Evolutionary conservation across 2,113 vertebrate species (phyloP).

Genomic region (Strix uralensis): DNA sequence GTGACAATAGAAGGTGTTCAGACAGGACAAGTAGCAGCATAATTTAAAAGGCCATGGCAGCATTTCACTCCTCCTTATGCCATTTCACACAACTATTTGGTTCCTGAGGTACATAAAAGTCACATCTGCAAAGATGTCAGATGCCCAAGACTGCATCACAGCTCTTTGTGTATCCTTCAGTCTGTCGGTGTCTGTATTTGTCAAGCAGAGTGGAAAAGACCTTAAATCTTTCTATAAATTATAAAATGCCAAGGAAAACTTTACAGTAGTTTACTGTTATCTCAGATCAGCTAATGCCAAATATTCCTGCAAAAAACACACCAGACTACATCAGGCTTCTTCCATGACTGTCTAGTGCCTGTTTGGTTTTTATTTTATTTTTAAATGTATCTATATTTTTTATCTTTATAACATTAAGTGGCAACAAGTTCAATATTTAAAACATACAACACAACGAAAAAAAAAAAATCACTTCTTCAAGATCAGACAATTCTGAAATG

Average conservation of each 20-base stretch:
- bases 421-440: neutral
- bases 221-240: neutral
- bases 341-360: neutral
- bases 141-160: neutral
- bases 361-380: neutral
- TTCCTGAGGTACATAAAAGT: neutral
- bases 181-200: neutral
- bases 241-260: neutral
- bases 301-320: neutral
- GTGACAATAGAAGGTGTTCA: neutral
- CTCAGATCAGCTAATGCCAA: neutral
- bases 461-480: neutral
- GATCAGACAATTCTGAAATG: neutral
- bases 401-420: neutral
- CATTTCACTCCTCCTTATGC: neutral
- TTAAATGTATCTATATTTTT: neutral
- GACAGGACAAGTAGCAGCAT: neutral
- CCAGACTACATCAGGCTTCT: neutral
- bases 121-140: neutral
- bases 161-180: neutral
- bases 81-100: neutral
- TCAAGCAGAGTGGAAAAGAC: neutral
- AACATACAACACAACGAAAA: neutral
- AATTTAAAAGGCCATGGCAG: neutral
- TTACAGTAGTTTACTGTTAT: neutral